These are phyloP conservation scores for Pseudomugil gertrudae DNA, from an alignment of 2,797 vertebrate genomes.

Conservation along the genomic window DNA sequence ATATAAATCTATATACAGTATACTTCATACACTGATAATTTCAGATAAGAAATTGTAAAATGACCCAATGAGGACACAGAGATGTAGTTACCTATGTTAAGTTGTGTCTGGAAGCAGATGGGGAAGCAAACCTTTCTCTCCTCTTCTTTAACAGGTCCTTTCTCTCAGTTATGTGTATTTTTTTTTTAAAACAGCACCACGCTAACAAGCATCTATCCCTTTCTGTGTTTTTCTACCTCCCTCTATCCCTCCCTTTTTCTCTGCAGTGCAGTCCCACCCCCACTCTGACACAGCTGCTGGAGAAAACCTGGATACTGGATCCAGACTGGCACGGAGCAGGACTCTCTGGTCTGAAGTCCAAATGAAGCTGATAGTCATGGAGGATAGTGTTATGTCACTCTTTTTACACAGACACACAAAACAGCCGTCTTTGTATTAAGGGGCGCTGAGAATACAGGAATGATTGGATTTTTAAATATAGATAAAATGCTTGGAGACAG, in stretches of 20 bases:
- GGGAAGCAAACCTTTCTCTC: conserved; percentile 36
- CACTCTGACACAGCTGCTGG: conserved; percentile 64
- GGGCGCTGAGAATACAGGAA: conserved; percentile 24
- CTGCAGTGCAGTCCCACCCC: conserved; percentile 79
- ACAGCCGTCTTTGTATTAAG: conserved; percentile 1
- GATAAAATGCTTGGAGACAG: conserved; percentile 8
- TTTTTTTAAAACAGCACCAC: conserved; percentile 37
- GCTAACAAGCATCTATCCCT: conserved; percentile 39
- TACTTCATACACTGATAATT: too few species aligned
- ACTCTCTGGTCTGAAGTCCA: conserved; percentile 42
- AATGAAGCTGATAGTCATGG: conserved; percentile 7
- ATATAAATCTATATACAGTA: not conserved
- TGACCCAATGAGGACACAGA: conserved; percentile 10
- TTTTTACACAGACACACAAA: conserved; percentile 1
- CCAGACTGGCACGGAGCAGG: conserved; percentile 61
- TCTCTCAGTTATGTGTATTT: conserved; percentile 47
- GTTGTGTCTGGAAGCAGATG: conserved; percentile 43
- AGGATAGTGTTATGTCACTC: conserved; percentile 59
- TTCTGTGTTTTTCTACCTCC: conserved; percentile 16
- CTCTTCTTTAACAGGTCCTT: conserved; percentile 47
- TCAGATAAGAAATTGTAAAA: not conserved
- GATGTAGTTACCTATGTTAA: conserved; percentile 53
- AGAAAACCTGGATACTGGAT: conserved; percentile 74
- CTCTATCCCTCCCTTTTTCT: conserved; percentile 44
- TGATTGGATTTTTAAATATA: conserved; percentile 17